Evolutionary conservation across 2,113 vertebrate species (phyloP).

Genomic region (Pantherophis guttatus): DNA sequence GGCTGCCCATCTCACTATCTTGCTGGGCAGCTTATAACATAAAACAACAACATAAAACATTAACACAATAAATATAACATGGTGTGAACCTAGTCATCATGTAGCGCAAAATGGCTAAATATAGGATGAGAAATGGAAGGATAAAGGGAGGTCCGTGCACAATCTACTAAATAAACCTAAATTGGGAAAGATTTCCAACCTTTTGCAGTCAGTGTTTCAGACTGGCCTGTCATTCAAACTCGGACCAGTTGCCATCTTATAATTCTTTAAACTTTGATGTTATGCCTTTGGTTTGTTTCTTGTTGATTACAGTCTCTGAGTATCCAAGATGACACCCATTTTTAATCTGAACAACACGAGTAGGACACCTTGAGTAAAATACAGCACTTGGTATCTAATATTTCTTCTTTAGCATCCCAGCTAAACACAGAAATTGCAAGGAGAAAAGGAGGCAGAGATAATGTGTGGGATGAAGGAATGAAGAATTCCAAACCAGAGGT

Average conservation of each 20-base stretch:
- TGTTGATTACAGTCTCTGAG: not conserved
- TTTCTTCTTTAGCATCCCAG: not conserved
- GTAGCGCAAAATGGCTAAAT: not conserved
- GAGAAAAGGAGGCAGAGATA: not conserved
- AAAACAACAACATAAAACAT: not conserved
- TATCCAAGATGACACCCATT: not conserved
- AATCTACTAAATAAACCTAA: not conserved
- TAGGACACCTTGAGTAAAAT: not conserved
- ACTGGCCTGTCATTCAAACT: not conserved
- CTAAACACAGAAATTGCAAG: not conserved
- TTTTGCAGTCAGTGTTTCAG: not conserved
- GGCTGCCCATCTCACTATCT: not conserved
- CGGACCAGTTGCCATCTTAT: not conserved
- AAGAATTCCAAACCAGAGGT: not conserved
- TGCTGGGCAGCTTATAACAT: not conserved
- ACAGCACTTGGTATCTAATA: not conserved
- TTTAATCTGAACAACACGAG: not conserved
- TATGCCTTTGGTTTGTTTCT: not conserved
- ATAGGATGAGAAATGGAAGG: not conserved
- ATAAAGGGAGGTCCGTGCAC: not conserved
- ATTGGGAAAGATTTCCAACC: not conserved
- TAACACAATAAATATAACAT: not conserved
- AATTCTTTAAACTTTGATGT: not conserved
- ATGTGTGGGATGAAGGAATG: not conserved
- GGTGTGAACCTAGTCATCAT: not conserved